Evolutionary conservation across 1,140 invertebrate species (phyloP).

Genomic region (Telenomus remus): DNA sequence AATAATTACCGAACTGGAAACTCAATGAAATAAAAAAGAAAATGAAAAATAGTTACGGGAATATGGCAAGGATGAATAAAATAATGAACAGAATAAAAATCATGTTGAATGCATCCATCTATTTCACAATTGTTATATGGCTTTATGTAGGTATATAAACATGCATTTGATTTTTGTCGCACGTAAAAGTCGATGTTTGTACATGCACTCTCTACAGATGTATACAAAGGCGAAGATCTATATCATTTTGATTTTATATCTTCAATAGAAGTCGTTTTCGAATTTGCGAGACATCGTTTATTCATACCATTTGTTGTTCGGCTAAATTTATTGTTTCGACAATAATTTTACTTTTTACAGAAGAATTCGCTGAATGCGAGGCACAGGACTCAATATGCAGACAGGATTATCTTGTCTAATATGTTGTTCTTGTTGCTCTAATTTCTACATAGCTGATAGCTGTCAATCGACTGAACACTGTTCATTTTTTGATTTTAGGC

Average conservation of each 20-base stretch:
- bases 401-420: slow-evolving; percentile 37
- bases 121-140: slow-evolving; percentile 67
- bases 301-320: background rate
- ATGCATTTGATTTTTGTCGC: slow-evolving; percentile 67
- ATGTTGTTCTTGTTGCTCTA: slow-evolving; percentile 18
- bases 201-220: slow-evolving; percentile 61
- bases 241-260: background rate
- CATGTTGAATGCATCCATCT: slow-evolving; percentile 61
- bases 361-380: slow-evolving; percentile 42
- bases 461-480: slow-evolving; percentile 1
- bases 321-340: slow-evolving; percentile 3
- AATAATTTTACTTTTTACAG: slow-evolving; percentile 25
- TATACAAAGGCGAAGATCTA: slow-evolving; percentile 60
- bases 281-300: slow-evolving; percentile 20
- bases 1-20: background rate
- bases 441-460: slow-evolving; percentile 15
- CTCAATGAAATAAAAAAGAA: background rate
- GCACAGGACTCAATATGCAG: slow-evolving; percentile 53
- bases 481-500: slow-evolving; percentile 17
- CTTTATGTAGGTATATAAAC: slow-evolving; percentile 71
- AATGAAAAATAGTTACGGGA: background rate
- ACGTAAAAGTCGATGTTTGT: slow-evolving; percentile 60
- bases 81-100: slow-evolving; percentile 1
- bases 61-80: background rate
- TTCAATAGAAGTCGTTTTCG: slow-evolving; percentile 29